These are phyloP conservation scores for Cephus pulcher DNA, from an alignment of 2,888 invertebrate species.

Conservation along the genomic window DNA sequence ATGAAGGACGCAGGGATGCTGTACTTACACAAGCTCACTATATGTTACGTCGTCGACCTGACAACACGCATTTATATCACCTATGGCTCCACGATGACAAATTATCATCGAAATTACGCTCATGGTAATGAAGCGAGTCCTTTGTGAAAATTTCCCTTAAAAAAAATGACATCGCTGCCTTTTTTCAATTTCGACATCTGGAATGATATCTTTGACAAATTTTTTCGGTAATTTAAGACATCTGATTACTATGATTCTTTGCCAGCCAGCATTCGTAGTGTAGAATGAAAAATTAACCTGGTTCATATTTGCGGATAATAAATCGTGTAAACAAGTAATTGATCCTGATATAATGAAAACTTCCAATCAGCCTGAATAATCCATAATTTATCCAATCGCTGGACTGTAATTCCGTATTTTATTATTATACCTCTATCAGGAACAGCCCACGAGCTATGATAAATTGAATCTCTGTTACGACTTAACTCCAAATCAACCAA, in stretches of 20 bases:
- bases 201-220: not conserved
- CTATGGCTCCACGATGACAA: slow-evolving; percentile 31
- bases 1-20: not conserved
- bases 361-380: not conserved
- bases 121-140: not conserved
- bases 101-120: slow-evolving; percentile 27
- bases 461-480: not conserved
- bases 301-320: not conserved
- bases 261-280: not conserved
- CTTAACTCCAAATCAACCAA: not conserved
- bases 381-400: not conserved
- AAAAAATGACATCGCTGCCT: not conserved
- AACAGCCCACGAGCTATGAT: not conserved
- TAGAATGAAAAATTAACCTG: not conserved
- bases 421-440: not conserved
- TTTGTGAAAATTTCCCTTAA: not conserved
- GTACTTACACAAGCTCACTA: not conserved
- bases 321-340: not conserved
- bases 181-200: not conserved
- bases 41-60: slow-evolving; percentile 11
- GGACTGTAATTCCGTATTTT: not conserved
- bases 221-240: not conserved
- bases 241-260: not conserved
- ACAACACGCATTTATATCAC: slow-evolving; percentile 29
- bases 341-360: not conserved